Percentiles rank a stretch among this genome's conserved stretches.
Evolutionary conservation across 1,140 invertebrate species (phyloP).

Genomic region (Myzus persicae): DNA sequence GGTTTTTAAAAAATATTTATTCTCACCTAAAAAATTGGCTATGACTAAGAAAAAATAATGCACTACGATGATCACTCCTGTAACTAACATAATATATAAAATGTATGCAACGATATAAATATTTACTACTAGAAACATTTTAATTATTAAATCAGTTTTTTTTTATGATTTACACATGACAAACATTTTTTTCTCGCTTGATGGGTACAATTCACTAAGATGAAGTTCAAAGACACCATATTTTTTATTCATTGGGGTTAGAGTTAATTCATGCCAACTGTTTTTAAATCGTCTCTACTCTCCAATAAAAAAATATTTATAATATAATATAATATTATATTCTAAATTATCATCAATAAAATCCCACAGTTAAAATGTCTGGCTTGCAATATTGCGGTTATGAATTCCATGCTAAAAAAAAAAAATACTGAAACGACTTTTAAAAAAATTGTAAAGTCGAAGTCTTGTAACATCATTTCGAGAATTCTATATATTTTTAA

Average conservation of each 20-base stretch:
- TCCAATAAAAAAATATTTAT: neutral
- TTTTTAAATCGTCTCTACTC: neutral
- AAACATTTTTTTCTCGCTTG: neutral
- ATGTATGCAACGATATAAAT: neutral
- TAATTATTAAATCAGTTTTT: neutral
- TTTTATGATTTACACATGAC: neutral
- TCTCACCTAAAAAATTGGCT: neutral
- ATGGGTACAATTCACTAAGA: neutral
- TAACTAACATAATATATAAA: neutral
- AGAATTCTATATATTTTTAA: neutral
- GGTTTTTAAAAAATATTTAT: neutral
- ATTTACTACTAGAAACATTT: neutral
- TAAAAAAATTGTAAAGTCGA: neutral
- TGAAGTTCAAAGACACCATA: neutral
- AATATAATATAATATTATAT: neutral
- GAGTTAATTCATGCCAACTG: neutral
- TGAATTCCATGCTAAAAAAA: neutral
- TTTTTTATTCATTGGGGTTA: neutral
- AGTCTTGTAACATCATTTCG: neutral
- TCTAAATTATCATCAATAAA: neutral
- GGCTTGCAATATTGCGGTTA: neutral
- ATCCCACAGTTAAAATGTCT: neutral
- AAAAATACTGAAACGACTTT: neutral
- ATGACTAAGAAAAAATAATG: neutral
- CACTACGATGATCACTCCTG: neutral